Percentiles rank a stretch among this genome's conserved stretches.
These are phyloP conservation scores for Idaea dimidiata DNA, from an alignment of 2,888 invertebrate species.

Conservation along the genomic window DNA sequence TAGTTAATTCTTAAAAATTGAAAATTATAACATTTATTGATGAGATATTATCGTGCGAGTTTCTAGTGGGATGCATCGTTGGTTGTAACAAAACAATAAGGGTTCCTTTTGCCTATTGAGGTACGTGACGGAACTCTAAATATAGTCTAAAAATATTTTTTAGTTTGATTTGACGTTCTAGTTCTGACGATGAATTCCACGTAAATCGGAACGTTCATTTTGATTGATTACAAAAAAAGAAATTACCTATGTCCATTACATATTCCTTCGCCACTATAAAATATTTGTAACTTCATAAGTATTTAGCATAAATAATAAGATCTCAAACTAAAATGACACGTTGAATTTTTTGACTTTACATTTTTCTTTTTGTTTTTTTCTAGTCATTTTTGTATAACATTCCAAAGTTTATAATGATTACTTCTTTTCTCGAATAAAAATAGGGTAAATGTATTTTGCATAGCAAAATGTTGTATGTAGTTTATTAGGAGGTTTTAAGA, in stretches of 20 bases:
- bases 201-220: conserved; percentile 24
- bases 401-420: conserved; percentile 69
- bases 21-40: conserved; percentile 53
- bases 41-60: conserved; percentile 38
- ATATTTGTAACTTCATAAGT: conserved; percentile 37
- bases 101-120: too few species aligned
- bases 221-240: conserved; percentile 24
- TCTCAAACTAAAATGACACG: conserved; percentile 55
- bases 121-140: not conserved
- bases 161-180: conserved; percentile 28
- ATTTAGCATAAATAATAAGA: conserved; percentile 49
- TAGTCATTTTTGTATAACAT: conserved; percentile 76
- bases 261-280: conserved; percentile 33
- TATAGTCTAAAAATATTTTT: conserved; percentile 38
- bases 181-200: conserved; percentile 46
- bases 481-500: conserved; percentile 51
- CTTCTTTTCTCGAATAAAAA: conserved; percentile 56
- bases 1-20: conserved; percentile 58
- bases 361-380: conserved; percentile 56
- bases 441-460: conserved; percentile 76
- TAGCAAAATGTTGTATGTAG: conserved; percentile 75
- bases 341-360: conserved; percentile 38
- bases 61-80: conserved; percentile 42
- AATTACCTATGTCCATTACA: conserved; percentile 36
- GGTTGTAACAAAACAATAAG: conserved; percentile 27